phyloP scores from a whole-genome alignment of 2,113 vertebrate species.

The Gadus macrocephalus region DNA sequence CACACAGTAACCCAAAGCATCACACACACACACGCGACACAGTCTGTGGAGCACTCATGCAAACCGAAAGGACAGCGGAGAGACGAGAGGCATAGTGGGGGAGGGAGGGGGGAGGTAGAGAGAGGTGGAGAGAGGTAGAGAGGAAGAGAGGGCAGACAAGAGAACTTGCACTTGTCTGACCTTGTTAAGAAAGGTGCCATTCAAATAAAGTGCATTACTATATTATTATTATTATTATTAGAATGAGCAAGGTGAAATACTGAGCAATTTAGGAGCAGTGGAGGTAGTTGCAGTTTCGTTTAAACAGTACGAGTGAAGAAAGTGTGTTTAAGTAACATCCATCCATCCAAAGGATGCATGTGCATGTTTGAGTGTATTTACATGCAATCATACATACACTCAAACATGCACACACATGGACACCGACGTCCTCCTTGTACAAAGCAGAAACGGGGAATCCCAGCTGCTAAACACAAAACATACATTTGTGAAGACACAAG shows the following conservation, averaged over 20 bases:
- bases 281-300: too few species aligned
- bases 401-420: not conserved
- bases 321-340: too few species aligned
- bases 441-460: not conserved
- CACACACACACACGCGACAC: slow-evolving; percentile 4
- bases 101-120: not conserved
- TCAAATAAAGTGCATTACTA: too few species aligned
- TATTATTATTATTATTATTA: too few species aligned
- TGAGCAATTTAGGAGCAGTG: too few species aligned
- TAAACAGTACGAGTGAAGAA: too few species aligned
- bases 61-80: slow-evolving; percentile 41
- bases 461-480: not conserved
- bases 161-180: too few species aligned
- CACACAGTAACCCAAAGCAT: too few species aligned
- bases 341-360: too few species aligned
- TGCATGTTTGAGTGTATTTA: too few species aligned
- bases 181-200: too few species aligned
- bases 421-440: not conserved
- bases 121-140: not conserved
- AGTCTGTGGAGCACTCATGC: slow-evolving; percentile 29
- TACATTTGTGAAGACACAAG: not conserved
- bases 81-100: not conserved
- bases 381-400: not conserved
- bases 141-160: not conserved
- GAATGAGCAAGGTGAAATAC: too few species aligned